A percentile compares a stretch with the other conserved stretches of the same genome.
Evolutionary conservation across 2,113 vertebrate species (phyloP).

Genomic region (Indicator maculatus): DNA sequence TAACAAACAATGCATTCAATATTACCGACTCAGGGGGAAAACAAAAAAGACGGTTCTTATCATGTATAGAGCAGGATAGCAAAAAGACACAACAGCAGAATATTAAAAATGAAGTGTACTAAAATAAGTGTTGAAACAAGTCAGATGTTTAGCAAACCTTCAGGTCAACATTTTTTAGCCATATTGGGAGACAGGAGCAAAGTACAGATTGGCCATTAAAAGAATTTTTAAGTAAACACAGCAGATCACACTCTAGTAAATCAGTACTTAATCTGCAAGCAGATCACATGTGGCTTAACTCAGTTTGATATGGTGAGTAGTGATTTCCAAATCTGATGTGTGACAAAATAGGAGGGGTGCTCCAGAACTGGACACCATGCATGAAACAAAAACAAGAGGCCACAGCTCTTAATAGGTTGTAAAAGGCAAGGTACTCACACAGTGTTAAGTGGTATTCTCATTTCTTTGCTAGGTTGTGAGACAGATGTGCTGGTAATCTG

Average conservation of each 20-base stretch:
- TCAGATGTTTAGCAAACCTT: neutral
- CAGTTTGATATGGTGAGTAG: neutral
- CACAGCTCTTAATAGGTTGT: neutral
- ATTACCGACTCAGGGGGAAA: constrained; percentile 27
- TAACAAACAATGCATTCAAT: constrained; percentile 42
- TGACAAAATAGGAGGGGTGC: neutral
- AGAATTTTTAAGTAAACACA: neutral
- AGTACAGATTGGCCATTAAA: neutral
- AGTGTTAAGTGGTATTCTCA: neutral
- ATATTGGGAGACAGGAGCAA: neutral
- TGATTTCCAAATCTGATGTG: neutral
- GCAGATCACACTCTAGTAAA: neutral
- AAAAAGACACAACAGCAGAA: neutral
- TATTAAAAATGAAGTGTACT: constrained; percentile 23
- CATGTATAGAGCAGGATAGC: neutral
- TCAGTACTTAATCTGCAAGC: neutral
- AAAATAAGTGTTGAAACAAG: constrained; percentile 8
- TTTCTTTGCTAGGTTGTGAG: neutral
- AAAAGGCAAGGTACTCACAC: neutral
- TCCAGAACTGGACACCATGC: neutral
- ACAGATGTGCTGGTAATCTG: neutral
- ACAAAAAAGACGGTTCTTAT: constrained; percentile 1
- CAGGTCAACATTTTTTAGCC: neutral
- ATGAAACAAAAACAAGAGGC: neutral
- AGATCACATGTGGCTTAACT: neutral